Conservation (phyloP, 2,888 invertebrate species). For the Lithodes maja region DNA sequence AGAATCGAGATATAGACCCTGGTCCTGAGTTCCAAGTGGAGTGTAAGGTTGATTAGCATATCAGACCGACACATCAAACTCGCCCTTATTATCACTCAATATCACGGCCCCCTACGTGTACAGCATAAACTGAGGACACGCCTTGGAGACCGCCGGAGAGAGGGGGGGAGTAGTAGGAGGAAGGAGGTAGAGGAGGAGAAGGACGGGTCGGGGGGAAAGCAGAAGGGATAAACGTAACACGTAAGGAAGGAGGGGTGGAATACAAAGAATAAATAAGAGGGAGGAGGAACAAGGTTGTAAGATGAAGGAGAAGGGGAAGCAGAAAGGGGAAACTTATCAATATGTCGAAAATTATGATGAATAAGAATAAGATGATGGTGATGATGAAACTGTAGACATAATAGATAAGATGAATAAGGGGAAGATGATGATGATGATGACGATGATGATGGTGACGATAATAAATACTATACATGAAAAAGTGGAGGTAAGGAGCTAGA, state of each 20-base stretch:
- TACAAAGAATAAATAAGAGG: background rate
- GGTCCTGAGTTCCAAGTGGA: background rate
- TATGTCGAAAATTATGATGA: no score
- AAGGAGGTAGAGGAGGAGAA: background rate
- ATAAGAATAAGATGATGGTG: no score
- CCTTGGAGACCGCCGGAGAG: conserved; percentile 3
- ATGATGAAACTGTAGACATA: no score
- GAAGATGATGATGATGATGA: no score
- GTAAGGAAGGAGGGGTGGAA: background rate
- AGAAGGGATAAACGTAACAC: background rate
- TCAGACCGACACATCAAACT: conserved; percentile 53
- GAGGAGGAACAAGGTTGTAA: background rate
- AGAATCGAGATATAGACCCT: background rate
- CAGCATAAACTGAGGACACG: conserved; percentile 46
- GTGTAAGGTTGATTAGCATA: conserved; percentile 55
- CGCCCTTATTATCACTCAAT: conserved; percentile 61
- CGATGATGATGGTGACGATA: no score
- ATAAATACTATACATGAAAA: no score
- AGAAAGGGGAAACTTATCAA: background rate
- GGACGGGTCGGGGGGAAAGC: background rate
- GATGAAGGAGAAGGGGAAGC: background rate
- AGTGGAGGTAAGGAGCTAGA: no score
- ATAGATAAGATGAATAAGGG: no score
- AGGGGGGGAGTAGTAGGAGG: background rate
- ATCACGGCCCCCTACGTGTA: conserved; percentile 55